Conservation (phyloP, 2,888 invertebrate species). For the Orchestes rusci region DNA sequence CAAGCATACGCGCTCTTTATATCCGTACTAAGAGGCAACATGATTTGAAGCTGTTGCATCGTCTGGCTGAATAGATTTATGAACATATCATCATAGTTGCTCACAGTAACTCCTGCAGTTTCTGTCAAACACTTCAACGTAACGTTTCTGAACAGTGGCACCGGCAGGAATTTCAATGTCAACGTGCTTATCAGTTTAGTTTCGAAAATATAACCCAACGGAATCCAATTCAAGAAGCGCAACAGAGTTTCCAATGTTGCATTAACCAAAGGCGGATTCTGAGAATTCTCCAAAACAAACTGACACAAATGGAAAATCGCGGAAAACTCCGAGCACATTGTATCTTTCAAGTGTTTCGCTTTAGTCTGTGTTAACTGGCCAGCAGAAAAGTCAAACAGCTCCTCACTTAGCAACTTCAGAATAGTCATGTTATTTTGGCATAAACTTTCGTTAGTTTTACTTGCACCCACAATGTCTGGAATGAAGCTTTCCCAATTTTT, state of each 20-base stretch:
- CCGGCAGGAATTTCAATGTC: constrained; percentile 93
- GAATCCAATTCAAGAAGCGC: constrained; percentile 98
- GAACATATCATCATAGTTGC: constrained; percentile 91
- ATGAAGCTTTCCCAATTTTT: constrained; percentile 99
- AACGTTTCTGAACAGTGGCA: constrained; percentile 82
- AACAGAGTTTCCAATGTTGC: constrained; percentile 93
- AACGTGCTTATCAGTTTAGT: constrained; percentile 92
- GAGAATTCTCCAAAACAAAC: constrained; percentile 95
- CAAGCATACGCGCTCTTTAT: constrained; percentile 90
- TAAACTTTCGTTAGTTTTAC: constrained; percentile 96
- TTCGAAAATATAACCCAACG: constrained; percentile 99
- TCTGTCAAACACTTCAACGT: constrained; percentile 98
- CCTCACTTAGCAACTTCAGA: constrained; percentile 93
- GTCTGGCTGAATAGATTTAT: constrained; percentile 83
- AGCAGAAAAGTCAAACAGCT: constrained; percentile 97
- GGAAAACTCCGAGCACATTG: constrained; percentile 98
- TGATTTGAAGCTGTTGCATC: constrained; percentile 85
- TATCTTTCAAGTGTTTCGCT: constrained; percentile 97
- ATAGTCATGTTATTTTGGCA: constrained; percentile 99
- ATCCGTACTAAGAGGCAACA: constrained; percentile 86
- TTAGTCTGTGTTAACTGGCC: constrained; percentile 99
- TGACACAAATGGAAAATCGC: constrained; percentile 97
- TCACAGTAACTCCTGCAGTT: constrained; percentile 86
- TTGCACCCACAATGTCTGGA: constrained; percentile 97
- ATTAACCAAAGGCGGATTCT: constrained; percentile 92